These are phyloP conservation scores for Drosophila koepferae DNA, from an alignment of 2,888 invertebrate genomes.

Conservation along the genomic window DNA sequence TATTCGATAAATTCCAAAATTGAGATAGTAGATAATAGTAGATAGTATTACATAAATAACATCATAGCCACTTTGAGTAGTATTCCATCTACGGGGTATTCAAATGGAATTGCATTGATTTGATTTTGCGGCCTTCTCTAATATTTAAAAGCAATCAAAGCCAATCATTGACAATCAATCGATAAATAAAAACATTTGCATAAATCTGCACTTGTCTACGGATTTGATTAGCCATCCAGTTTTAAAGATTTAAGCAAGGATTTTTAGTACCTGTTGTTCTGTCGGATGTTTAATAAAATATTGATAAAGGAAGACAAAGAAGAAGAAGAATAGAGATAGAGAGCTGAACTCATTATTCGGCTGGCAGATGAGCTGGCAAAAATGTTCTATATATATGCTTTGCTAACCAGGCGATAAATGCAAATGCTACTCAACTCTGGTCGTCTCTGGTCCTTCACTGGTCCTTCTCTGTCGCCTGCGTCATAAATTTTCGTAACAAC, in stretches of 20 bases:
- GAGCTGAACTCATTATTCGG: slow-evolving; percentile 39
- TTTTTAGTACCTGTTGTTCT: slow-evolving; percentile 52
- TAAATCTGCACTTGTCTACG: slow-evolving; percentile 57
- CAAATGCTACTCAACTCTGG: slow-evolving; percentile 28
- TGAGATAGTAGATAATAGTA: too few relatives aligned
- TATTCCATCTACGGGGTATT: background rate
- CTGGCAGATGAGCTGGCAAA: slow-evolving; percentile 48
- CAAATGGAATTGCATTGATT: slow-evolving; percentile 43
- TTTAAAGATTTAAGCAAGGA: slow-evolving; percentile 25
- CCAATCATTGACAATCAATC: slow-evolving; percentile 70
- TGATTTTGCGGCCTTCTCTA: slow-evolving; percentile 40
- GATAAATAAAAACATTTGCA: slow-evolving; percentile 70
- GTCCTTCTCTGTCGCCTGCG: slow-evolving; percentile 20
- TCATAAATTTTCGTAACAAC: slow-evolving; percentile 68
- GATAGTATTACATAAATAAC: too few relatives aligned
- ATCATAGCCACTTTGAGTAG: background rate
- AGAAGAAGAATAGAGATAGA: slow-evolving; percentile 5
- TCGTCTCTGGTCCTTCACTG: background rate
- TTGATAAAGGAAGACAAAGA: slow-evolving; percentile 33
- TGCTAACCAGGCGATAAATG: slow-evolving; percentile 57
- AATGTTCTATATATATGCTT: slow-evolving; percentile 56
- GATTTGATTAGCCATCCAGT: slow-evolving; percentile 61
- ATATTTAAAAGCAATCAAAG: slow-evolving; percentile 31
- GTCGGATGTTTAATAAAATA: slow-evolving; percentile 67
- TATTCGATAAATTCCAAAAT: background rate